Evolutionary conservation across 2,888 invertebrate species (phyloP).

Genomic region (Ischnus inquisitorius): DNA sequence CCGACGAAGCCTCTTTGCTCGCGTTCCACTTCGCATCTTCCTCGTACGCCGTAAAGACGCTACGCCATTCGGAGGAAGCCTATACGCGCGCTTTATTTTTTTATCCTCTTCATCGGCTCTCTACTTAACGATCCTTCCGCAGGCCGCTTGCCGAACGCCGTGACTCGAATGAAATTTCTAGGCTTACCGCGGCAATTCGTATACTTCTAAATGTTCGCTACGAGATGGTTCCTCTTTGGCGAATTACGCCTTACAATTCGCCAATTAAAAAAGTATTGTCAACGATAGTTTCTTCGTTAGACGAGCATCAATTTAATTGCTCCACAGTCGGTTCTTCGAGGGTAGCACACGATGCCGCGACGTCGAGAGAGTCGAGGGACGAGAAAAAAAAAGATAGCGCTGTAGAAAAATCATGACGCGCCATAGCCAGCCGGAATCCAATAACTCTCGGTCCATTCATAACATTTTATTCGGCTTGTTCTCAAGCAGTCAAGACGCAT

Average conservation of each 20-base stretch:
- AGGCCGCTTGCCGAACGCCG: slow-evolving; percentile 20
- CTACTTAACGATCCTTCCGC: slow-evolving; percentile 45
- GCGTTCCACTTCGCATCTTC: not conserved
- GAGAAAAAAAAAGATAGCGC: not conserved
- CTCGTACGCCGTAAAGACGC: slow-evolving; percentile 28
- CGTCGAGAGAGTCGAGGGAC: not conserved
- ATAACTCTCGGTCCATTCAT: slow-evolving; percentile 8
- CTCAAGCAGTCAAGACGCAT: slow-evolving; percentile 40
- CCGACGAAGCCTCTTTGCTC: slow-evolving; percentile 2
- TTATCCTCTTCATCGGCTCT: slow-evolving; percentile 1
- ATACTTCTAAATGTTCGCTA: not conserved
- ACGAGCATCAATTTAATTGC: no score
- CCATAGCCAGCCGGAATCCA: not conserved
- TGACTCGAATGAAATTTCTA: slow-evolving; percentile 38
- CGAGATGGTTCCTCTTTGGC: not conserved
- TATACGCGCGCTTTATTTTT: slow-evolving; percentile 35
- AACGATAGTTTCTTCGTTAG: no score
- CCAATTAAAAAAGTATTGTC: no score
- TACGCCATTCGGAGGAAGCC: not conserved
- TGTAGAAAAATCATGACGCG: slow-evolving; percentile 2
- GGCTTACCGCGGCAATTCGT: slow-evolving; percentile 17
- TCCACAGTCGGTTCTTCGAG: not conserved
- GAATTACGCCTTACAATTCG: no score
- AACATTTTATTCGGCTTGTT: slow-evolving; percentile 1
- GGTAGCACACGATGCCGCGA: not conserved